Percentiles rank a stretch among this genome's conserved stretches.
Evolutionary conservation across 2,888 invertebrate species (phyloP).

Genomic region (Pseudococcus jackbeardsleyi): DNA sequence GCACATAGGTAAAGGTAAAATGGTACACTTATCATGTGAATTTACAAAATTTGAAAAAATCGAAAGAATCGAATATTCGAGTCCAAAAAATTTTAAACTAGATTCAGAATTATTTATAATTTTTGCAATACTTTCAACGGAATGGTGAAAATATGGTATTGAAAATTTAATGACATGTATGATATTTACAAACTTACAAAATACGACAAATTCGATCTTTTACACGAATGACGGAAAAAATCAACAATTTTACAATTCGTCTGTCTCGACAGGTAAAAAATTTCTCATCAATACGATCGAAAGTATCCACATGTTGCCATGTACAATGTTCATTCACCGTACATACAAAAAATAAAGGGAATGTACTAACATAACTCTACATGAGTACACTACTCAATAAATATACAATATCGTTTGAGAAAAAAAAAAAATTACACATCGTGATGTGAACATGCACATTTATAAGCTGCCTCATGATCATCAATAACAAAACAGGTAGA

Average conservation of each 20-base stretch:
- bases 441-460: conserved; percentile 18
- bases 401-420: conserved; percentile 33
- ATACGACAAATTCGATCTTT: conserved; percentile 47
- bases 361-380: conserved; percentile 49
- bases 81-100: too few relatives aligned
- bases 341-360: neutral
- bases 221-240: conserved; percentile 47
- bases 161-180: conserved; percentile 64
- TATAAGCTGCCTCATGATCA: conserved; percentile 7
- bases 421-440: conserved; percentile 3
- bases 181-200: conserved; percentile 59
- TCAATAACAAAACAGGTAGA: neutral
- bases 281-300: neutral
- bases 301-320: neutral
- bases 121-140: too few relatives aligned
- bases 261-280: conserved; percentile 23
- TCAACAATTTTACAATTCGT: conserved; percentile 20
- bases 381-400: conserved; percentile 33
- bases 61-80: too few relatives aligned
- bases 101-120: too few relatives aligned
- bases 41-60: too few relatives aligned
- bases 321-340: neutral
- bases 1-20: too few relatives aligned
- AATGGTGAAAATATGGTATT: conserved; percentile 60
- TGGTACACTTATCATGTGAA: too few relatives aligned